Percentiles rank a stretch among this genome's conserved stretches.
Evolutionary conservation across 2,888 invertebrate genomes (phyloP).

Genomic region (Plebejus argus): DNA sequence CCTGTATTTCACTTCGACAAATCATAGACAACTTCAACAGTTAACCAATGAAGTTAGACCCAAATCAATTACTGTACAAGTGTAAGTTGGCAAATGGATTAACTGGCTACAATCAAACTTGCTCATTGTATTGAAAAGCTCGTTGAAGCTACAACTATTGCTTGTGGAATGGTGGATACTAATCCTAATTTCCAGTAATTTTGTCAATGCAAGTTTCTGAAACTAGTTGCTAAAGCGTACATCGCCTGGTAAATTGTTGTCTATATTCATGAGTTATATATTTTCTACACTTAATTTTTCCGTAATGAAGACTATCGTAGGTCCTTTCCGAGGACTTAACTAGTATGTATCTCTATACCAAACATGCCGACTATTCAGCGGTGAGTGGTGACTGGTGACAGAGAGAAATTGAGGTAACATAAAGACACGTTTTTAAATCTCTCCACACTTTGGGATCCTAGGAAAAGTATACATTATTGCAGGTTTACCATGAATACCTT

Average conservation of each 20-base stretch:
- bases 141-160: background rate
- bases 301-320: no score
- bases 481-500: background rate
- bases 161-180: background rate
- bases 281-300: no score
- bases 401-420: no score
- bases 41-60: conserved; percentile 15
- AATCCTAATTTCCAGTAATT: background rate
- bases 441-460: no score
- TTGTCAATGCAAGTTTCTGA: background rate
- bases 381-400: no score
- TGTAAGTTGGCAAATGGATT: conserved; percentile 30
- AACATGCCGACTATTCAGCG: no score
- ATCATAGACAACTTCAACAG: conserved; percentile 2
- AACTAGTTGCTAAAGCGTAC: background rate
- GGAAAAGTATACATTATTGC: background rate
- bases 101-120: conserved; percentile 10
- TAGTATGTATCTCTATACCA: no score
- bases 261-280: no score
- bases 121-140: background rate
- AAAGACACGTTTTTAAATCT: no score
- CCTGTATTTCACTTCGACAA: background rate
- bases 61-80: conserved; percentile 38
- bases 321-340: no score
- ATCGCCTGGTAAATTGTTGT: background rate